Evolutionary conservation across 2,888 invertebrate genomes (phyloP), one percentile per base, ranked within the genome.

Genomic region (Machimus rusticus): DNA sequence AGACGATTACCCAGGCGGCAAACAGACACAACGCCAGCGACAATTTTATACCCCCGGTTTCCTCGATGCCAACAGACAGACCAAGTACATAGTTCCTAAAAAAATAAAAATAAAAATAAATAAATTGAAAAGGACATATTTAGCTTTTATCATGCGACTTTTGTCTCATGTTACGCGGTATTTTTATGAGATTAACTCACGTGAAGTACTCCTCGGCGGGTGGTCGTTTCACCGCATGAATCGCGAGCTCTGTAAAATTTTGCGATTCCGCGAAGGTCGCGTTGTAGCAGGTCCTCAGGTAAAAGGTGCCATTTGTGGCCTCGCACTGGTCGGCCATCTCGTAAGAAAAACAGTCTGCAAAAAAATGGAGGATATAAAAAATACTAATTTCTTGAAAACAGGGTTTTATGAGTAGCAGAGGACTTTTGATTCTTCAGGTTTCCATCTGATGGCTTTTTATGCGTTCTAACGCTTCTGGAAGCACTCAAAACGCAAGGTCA

Each of bases 1-100:
- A 96, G 31, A 96, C 96, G 89, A 96, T 96, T 86, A 95, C 91
- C 97, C 97, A 97, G 87, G 97, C 96, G 86, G 95, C 93, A 1
- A 97, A 93, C 14, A 97, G 94, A 91, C 96, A 96, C 4, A 95
- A 92, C 4, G 96, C 96, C 93, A 97, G 94, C 87, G 95, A 94
- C 93, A 94, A 94, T 88, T 94, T 94, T 88, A 96, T 94, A 88
- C 93, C 93, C 34, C 96, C 96, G 0, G 95, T 95, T 89, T 95
- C 95, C 91, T 96, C 95, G 89, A 96, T 96, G 88, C 96, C 96
- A 46, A 94, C 93, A n/a, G 96, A 96, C 89, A 96, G 92, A 5
- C 92, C 92, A 82, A 92, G 89, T 55, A 92, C 92, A 51, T 90
- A 93, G 90, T 94, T 94, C 87, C 95, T 95, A 90, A 34, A 34